Base-by-base conservation (phyloP, 1,140 invertebrate genomes). In the Parapsyche elsis region DNA sequence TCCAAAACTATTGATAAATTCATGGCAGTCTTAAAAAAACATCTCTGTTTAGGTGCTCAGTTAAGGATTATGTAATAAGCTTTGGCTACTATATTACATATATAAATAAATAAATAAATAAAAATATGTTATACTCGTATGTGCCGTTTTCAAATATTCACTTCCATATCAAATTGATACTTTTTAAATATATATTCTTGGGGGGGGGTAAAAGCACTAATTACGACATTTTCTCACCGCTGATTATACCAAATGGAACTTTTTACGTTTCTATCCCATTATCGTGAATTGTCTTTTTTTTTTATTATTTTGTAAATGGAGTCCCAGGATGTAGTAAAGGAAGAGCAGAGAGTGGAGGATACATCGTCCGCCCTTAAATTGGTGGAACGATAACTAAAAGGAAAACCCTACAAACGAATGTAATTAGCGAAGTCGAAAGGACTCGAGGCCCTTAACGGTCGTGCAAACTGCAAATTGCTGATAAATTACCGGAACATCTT, bases 401-500 rank as follows among this genome's bases (percentile, higher is more conserved):
- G 45, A 24, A 73, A 46, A 53, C 70, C 75, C 71, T 71, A 12
- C 70, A 80, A 79, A 82, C 78, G 53, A 82, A 71, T 38, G 71
- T 78, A 82, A 82, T 82, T 82, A 82, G 70, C 38, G 78, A 76
- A 79, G 26, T 76, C 73, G 46, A 70, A 73, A 57, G 76, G 23
- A 46, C 38, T 61, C 59, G n/a, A 61, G 53, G 49, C 78, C 26
- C 44, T 71, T 78, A 82, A 80, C 71, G 74, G 78, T 53, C 53
- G 67, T 76, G 75, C 64, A 80, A 78, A 82, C 81, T 78, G 81
- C 81, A 82, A 82, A 80, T 80, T 82, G 71, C 78, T 80, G 73
- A 82, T 80, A 82, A 82, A 80, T 80, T 82, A 77, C 64, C 12
- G 38, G 14, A 45, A 67, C 76, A 24, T 67, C 21, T 21, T 30